Conservation (phyloP, 2,797 vertebrate species). For the Steatocranus sp. region DNA sequence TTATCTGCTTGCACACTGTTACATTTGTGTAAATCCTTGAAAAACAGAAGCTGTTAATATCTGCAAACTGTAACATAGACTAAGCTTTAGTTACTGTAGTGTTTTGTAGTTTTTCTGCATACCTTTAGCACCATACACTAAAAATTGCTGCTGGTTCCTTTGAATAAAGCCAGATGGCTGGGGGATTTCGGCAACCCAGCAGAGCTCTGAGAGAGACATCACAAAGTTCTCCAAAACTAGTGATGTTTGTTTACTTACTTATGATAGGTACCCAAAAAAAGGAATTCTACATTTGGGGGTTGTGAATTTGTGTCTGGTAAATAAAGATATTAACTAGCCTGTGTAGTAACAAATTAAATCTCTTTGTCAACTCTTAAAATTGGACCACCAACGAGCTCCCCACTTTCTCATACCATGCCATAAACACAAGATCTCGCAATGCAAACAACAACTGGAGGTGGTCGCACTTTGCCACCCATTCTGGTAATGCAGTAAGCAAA, state of each 20-base stretch:
- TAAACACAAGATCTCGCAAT: background rate
- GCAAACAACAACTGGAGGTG: slow-evolving; percentile 3
- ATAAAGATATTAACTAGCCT: background rate
- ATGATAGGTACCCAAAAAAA: background rate
- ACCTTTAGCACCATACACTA: background rate
- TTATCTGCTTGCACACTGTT: background rate
- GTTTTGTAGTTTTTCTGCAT: background rate
- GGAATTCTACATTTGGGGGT: background rate
- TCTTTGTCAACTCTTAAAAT: background rate
- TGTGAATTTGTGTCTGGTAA: background rate
- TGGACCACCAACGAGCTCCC: background rate
- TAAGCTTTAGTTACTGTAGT: background rate
- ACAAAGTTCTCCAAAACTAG: background rate
- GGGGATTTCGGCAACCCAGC: background rate
- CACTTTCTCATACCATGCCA: background rate
- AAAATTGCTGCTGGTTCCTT: background rate
- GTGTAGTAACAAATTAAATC: background rate
- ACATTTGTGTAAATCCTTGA: background rate
- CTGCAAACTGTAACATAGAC: background rate
- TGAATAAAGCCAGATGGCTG: slow-evolving; percentile 20
- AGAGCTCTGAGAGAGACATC: background rate
- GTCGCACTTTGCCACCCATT: background rate
- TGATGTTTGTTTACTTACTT: background rate
- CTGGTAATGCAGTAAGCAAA: background rate
- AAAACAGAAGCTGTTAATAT: background rate